phyloP scores from a whole-genome alignment of 2,888 invertebrate genomes.

The Boloria selene region DNA sequence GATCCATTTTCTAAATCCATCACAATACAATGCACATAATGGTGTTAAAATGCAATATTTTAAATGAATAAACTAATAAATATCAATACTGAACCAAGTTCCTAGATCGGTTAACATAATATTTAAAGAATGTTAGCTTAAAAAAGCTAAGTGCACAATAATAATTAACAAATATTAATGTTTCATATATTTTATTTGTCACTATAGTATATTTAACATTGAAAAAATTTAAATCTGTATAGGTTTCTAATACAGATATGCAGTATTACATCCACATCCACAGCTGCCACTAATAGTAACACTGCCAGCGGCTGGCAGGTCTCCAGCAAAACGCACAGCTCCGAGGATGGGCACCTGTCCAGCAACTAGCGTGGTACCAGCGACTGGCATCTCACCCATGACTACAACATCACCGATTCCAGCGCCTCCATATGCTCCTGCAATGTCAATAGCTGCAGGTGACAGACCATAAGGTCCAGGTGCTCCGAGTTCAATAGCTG shows the following conservation, averaged over 20 bases:
- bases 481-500: conserved; percentile 28
- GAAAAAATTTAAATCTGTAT: too few relatives aligned
- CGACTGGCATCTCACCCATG: conserved; percentile 47
- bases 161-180: too few relatives aligned
- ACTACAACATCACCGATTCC: conserved; percentile 44
- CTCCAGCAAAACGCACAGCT: conserved; percentile 45
- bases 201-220: too few relatives aligned
- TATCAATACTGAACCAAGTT: too few relatives aligned
- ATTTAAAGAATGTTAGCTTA: too few relatives aligned
- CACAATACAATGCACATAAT: too few relatives aligned
- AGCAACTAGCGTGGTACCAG: conserved; percentile 48
- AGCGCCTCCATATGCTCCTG: conserved; percentile 40
- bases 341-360: conserved; percentile 52
- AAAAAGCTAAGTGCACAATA: too few relatives aligned
- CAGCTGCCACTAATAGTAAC: conserved; percentile 48
- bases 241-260: conserved; percentile 8
- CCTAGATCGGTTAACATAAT: too few relatives aligned
- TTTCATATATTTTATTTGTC: too few relatives aligned
- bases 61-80: too few relatives aligned
- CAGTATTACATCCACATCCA: conserved; percentile 37
- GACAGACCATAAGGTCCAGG: conserved; percentile 13
- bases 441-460: conserved; percentile 10
- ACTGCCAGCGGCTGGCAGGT: conserved; percentile 47
- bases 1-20: too few relatives aligned
- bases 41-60: too few relatives aligned